Conservation (phyloP, 2,113 vertebrate species). For the Sarotherodon lohbergeri region DNA sequence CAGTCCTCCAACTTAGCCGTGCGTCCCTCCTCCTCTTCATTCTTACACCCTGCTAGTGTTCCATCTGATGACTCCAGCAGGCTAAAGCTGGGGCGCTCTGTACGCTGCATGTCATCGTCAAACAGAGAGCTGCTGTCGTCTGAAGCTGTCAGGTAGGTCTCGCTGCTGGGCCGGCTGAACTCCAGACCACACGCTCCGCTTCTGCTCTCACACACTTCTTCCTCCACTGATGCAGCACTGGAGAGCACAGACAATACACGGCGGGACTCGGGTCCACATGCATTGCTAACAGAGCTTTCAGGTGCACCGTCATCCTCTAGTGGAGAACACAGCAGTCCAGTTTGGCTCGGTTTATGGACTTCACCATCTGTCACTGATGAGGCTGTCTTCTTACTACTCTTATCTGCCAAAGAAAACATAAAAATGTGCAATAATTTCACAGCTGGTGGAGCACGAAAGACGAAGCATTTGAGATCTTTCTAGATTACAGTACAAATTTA, state of each 20-base stretch:
- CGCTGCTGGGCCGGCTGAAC: slow-evolving; percentile 77
- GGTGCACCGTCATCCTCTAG: slow-evolving; percentile 63
- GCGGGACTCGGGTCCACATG: slow-evolving; percentile 63
- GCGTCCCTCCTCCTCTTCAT: neutral
- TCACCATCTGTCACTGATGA: slow-evolving; percentile 43
- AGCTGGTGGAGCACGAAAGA: neutral
- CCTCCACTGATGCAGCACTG: slow-evolving; percentile 77
- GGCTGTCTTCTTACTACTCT: slow-evolving; percentile 61
- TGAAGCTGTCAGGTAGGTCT: slow-evolving; percentile 86
- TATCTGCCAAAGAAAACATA: slow-evolving; percentile 70
- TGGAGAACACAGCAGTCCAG: slow-evolving; percentile 21
- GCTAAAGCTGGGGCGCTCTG: slow-evolving; percentile 59
- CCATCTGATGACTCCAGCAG: slow-evolving; percentile 10
- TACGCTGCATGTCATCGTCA: slow-evolving; percentile 83
- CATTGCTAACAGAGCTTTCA: neutral
- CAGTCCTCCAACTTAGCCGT: slow-evolving; percentile 65
- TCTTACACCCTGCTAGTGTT: neutral
- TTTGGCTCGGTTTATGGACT: slow-evolving; percentile 55
- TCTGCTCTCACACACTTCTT: slow-evolving; percentile 62
- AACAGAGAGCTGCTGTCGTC: slow-evolving; percentile 92
- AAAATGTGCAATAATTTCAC: neutral
- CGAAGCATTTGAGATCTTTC: neutral
- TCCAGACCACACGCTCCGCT: slow-evolving; percentile 32
- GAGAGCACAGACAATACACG: slow-evolving; percentile 72
- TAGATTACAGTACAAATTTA: neutral